Evolutionary conservation across 2,888 invertebrate species (phyloP).

Genomic region (Pseudococcus longispinus): DNA sequence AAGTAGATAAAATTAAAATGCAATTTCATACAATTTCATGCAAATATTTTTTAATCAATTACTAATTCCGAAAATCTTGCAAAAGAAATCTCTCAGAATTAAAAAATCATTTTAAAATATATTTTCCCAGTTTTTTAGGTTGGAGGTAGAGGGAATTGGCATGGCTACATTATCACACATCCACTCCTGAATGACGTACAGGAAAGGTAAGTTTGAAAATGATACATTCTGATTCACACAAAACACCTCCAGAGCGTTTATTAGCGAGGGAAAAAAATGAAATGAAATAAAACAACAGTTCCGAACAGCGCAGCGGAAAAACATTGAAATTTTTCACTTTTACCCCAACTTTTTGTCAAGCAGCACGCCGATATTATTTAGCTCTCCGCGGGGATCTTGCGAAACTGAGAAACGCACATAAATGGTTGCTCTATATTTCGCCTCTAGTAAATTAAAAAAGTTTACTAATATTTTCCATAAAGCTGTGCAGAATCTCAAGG

Average conservation of each 20-base stretch:
- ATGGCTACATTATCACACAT: no score
- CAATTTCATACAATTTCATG: no score
- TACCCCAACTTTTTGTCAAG: background rate
- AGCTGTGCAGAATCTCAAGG: background rate
- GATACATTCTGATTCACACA: no score
- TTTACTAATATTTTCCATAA: background rate
- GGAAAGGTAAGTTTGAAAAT: no score
- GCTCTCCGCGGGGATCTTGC: background rate
- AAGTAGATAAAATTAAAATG: no score
- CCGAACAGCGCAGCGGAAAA: background rate
- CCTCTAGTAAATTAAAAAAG: background rate
- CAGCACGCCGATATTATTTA: background rate
- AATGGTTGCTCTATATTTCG: background rate
- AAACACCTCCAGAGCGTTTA: background rate
- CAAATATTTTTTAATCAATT: no score
- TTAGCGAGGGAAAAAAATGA: background rate
- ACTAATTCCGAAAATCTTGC: no score
- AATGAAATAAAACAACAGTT: background rate
- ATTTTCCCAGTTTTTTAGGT: no score
- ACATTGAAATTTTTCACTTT: background rate
- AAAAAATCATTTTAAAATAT: no score
- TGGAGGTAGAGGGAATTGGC: no score
- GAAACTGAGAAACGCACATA: background rate
- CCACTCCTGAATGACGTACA: no score
- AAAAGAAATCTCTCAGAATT: no score